phyloP scores from a whole-genome alignment of 2,797 vertebrate species.

The Bovichtus diacanthus region DNA sequence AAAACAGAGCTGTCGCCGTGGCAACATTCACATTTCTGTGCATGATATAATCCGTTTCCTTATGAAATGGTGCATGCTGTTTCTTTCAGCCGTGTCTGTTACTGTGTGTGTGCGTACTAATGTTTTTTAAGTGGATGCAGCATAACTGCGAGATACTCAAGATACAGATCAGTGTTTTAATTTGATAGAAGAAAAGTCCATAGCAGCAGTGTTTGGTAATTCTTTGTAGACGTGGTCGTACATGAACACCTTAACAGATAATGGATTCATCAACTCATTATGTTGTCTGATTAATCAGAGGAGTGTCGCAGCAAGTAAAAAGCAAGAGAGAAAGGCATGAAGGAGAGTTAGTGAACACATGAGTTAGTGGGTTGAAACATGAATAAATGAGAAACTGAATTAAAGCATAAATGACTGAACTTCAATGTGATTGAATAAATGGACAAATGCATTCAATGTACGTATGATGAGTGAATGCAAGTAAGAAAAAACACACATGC shows the following conservation, averaged over 20 bases:
- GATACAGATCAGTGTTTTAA: neutral
- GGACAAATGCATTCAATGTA: too few relatives aligned
- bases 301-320: neutral
- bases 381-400: neutral
- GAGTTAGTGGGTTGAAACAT: too few relatives aligned
- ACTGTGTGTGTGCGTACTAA: too few relatives aligned
- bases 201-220: neutral
- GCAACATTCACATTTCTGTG: slow-evolving; percentile 66
- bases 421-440: too few relatives aligned
- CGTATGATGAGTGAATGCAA: too few relatives aligned
- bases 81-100: slow-evolving; percentile 4
- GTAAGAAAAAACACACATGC: too few relatives aligned
- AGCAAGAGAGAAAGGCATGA: neutral
- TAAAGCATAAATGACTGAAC: too few relatives aligned
- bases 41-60: slow-evolving; percentile 29
- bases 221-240: neutral
- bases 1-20: slow-evolving; percentile 78
- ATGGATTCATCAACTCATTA: neutral
- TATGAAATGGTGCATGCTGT: slow-evolving; percentile 13
- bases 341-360: too few relatives aligned
- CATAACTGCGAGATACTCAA: slow-evolving; percentile 7
- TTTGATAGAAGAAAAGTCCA: neutral
- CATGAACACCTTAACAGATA: neutral
- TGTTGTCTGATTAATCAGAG: neutral
- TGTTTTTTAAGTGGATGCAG: neutral